Base-by-base conservation (phyloP, 1,140 invertebrate genomes). In the Brachionus sp. region DNA sequence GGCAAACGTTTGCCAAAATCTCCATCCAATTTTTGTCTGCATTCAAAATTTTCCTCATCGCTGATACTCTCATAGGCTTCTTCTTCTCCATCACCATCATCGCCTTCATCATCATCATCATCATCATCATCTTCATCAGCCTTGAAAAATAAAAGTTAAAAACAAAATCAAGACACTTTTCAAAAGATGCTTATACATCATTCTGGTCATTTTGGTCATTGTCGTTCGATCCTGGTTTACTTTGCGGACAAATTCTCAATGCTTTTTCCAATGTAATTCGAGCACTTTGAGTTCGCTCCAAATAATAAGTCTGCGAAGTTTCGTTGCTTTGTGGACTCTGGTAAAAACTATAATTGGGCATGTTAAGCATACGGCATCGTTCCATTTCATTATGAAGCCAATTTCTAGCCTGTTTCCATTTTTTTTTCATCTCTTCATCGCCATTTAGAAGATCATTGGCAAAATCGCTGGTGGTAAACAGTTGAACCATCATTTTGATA, bases 371-470 rank as follows among this genome's bases (percentile, higher is more conserved):
- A 7, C 80, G 57, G 6, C 57, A 82, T 16, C 39, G 16, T 82
- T 97, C 95, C 66, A 98, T 90, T 89, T 98, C 95, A 88, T 97
- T 95, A 88, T 95, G 94, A 78, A 98, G 91, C 96, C 96, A 84
- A 44, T 29, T 46, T 35, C 66, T 25, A 33, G 77, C 35, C 19
- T 77, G 86, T 7, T 92, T 91, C 95, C 95, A 98, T 86, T 95
- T 95, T 50, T 93, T 91, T 84, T 93, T 93, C 25, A 97, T 90
- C 84, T 95, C 93, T 0, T 91, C 89, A 88, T 93, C 93, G 13
- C 91, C 91, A 86, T 93, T 91, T 57, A 97, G 90, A 88, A 96
- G 92, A 86, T 93, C 91, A 1, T 93, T 93, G 53, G 90, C 90
- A 83, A 88, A 87, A 16, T 91, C 92, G 88, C 94, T 95, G 85